Percentiles rank a stretch among this genome's conserved stretches.
Evolutionary conservation across 2,113 vertebrate species (phyloP).

Genomic region (Crotalus viridis): DNA sequence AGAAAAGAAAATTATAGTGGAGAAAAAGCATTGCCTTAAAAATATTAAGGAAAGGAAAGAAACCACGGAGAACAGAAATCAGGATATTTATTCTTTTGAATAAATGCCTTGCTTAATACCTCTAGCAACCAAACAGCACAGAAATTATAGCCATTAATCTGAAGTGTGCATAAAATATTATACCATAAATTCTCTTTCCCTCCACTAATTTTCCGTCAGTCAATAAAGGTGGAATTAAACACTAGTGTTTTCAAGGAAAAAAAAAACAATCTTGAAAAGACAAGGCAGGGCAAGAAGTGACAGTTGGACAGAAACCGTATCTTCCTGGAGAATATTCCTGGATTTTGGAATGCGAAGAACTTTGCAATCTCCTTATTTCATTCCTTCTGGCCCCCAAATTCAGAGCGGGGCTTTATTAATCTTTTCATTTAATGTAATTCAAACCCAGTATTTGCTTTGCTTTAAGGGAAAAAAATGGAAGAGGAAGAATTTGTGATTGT

Average conservation of each 20-base stretch:
- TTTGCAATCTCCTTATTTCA: too few species aligned
- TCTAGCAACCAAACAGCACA: conserved; percentile 44
- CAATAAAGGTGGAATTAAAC: conserved; percentile 46
- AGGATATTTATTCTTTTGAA: conserved; percentile 5
- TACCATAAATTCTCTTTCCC: conserved; percentile 51
- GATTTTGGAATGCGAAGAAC: conserved; percentile 22
- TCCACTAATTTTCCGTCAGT: conserved; percentile 43
- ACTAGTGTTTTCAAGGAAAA: conserved; percentile 15
- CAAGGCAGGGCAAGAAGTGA: conserved; percentile 46
- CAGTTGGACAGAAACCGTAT: conserved; percentile 39
- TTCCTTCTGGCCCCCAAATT: neutral
- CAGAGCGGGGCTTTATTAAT: neutral
- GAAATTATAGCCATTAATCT: conserved; percentile 59
- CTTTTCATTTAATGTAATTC: neutral
- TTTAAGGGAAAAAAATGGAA: neutral
- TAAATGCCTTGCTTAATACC: conserved; percentile 42
- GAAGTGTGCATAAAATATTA: conserved; percentile 59
- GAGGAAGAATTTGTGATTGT: neutral
- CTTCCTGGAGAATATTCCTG: conserved; percentile 29
- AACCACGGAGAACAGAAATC: neutral
- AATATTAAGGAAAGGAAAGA: neutral
- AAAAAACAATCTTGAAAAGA: conserved; percentile 46
- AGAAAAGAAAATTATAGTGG: neutral
- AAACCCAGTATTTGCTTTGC: neutral
- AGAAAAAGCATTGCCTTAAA: conserved; percentile 14